Base-by-base conservation (phyloP, 2,113 vertebrate genomes). In the Smithornis capensis region DNA sequence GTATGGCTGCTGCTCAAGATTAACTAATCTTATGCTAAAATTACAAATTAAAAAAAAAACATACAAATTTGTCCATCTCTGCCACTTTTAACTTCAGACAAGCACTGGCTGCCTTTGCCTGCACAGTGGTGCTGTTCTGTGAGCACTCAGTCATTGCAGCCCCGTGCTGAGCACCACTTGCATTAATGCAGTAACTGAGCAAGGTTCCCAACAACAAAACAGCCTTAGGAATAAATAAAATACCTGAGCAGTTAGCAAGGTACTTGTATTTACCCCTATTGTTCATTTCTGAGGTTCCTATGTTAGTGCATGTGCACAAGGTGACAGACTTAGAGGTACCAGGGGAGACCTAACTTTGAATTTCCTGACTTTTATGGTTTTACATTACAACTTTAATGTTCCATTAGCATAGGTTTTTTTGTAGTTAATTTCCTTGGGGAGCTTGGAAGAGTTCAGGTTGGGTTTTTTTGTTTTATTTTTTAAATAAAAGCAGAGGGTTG, bases 341-440 rank as follows among this genome's bases (percentile, higher is more conserved):
- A 21, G 6, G 93, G 96, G 94, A 96, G 40, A 63, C 70, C 79
- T 97, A 97, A 92, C 84, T 95, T 93, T 82, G 90, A 94, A 93
- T 97, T 96, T 94, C 92, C 91, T 95, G 95, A 95, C 94, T 96
- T 97, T 95, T 95, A 97, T 62, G 94, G 86, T 92, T 96, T 93
- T 92, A 84, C 82, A 84, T 97, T 96, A 92, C 84, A 86, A 91
- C 79, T 87, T 91, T 92, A 96, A 96, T 94, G 94, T 95, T 94
- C 95, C 90, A 96, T 97, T 95, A 95, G 45, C 81, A 76, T 94
- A 7, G 69, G 5, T 83, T 90, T 93, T 94, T 95, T 94, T 95
- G 92, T 95, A 95, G 79, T 94, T 97, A 90, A 95, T 96, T 97
- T 97, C 94, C 94, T 94, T 79, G 33, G 95, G 94, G 97, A 94